Evolutionary conservation across 30 jellyfish, hydroid and myxozoan species (phyloP), one percentile per base, ranked within the genome.

Genomic region (Aurelia aurita complex sp. Pacific): DNA sequence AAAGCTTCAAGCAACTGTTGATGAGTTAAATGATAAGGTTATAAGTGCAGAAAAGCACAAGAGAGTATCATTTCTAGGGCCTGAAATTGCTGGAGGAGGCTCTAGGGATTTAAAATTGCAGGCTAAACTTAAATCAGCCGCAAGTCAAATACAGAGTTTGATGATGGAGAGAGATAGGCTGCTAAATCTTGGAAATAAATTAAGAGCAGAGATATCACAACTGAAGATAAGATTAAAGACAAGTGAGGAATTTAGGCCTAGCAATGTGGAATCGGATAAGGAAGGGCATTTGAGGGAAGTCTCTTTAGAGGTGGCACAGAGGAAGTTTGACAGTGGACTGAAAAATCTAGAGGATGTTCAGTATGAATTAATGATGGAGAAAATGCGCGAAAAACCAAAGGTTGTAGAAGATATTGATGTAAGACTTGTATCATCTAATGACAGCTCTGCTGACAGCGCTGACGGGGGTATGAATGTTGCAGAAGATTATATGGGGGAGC

Each of bases 201-300:
- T 91, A 6, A 83, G 98, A 15, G 88, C 88, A 67, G 96, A 91
- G 35, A 33, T 91, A 32, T n/a, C 73, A 15, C 73, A n/a, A 18
- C 55, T 76, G 84, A 86, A 68, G 59, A 35, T 43, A 15, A 84
- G 69, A 55, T 53, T 80, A 36, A 19, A 16, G 32, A 74, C 57
- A 46, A 46, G 50, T 68, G 38, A 29, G 32, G 83, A 34, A 17
- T 18, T 53, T 10, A 23, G 51, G 14, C 35, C 69, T 19, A 61
- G 35, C 8, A 70, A 34, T 36, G 61, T 35, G 2, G 72, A 63
- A 11, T 19, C 52, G 2, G 65, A 12, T 16, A 55, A 32, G 59
- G 54, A 23, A 59, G 16, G 33, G 16, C 15, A 71, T 7, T 36
- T 29, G 23, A 40, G 42, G 1, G 63, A 11, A 10, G 11, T 1